Conservation (phyloP, 2,888 invertebrate species). For the Leptarthrus brevirostris region DNA sequence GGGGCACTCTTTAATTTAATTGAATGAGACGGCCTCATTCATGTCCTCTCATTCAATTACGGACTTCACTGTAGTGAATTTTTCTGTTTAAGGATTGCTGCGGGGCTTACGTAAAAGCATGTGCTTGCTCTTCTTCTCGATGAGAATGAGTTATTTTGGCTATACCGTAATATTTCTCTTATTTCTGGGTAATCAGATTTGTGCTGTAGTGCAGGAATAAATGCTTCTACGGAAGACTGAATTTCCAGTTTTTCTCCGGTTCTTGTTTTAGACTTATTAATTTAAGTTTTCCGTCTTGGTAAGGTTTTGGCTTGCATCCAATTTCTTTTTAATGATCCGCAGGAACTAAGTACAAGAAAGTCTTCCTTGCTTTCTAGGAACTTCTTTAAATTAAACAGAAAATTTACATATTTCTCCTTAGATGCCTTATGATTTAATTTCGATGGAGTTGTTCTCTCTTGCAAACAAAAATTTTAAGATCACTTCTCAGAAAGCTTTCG, state of each 20-base stretch:
- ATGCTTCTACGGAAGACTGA: conserved; percentile 11
- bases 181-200: conserved; percentile 33
- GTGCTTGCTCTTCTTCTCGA: not conserved
- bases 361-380: too few relatives aligned
- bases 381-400: too few relatives aligned
- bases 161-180: conserved; percentile 16
- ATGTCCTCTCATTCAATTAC: conserved; percentile 33
- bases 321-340: not conserved
- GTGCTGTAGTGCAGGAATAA: conserved; percentile 13
- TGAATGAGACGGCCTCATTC: conserved; percentile 32
- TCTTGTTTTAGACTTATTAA: not conserved
- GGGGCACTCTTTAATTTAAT: conserved; percentile 15
- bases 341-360: too few relatives aligned
- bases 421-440: too few relatives aligned
- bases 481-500: too few relatives aligned
- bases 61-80: not conserved
- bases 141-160: conserved; percentile 5
- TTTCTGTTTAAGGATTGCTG: not conserved
- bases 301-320: not conserved
- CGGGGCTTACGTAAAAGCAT: not conserved
- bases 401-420: too few relatives aligned
- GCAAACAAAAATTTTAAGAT: too few relatives aligned
- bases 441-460: too few relatives aligned
- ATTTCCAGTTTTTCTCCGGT: not conserved
- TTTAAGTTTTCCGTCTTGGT: not conserved